A percentile compares a stretch with the other conserved stretches of the same genome.
Conservation (phyloP, 2,113 vertebrate species). For the Eublepharis macularius region DNA sequence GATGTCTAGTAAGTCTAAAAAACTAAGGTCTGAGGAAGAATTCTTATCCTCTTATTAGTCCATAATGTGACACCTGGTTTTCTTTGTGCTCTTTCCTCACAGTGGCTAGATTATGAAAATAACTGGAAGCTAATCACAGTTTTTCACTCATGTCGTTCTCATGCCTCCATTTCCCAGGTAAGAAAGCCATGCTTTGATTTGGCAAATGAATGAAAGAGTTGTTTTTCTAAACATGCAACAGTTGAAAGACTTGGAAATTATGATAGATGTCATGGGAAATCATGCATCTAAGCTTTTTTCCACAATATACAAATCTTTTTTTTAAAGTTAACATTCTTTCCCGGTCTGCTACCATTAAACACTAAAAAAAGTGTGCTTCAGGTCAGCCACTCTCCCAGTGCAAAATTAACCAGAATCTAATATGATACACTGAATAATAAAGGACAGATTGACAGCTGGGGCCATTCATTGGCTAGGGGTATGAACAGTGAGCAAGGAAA, state of each 20-base stretch:
- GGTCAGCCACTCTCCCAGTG: no score
- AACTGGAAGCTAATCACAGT: conserved; percentile 95
- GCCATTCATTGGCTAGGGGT: no score
- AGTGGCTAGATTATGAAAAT: conserved; percentile 84
- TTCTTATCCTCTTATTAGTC: not conserved
- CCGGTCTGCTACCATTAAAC: not conserved
- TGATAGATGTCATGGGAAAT: no score
- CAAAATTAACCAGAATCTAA: no score
- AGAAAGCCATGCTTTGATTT: not conserved
- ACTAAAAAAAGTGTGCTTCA: no score
- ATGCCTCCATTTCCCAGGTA: conserved; percentile 60
- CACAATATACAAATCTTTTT: not conserved
- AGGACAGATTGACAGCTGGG: no score
- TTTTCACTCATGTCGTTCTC: conserved; percentile 83
- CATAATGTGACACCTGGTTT: not conserved
- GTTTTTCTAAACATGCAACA: not conserved
- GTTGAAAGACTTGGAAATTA: not conserved
- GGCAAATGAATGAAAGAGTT: not conserved
- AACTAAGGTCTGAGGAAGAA: not conserved
- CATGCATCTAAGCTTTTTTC: not conserved
- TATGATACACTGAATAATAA: no score
- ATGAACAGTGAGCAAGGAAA: no score
- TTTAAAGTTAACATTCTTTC: not conserved
- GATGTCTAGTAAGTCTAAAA: not conserved
- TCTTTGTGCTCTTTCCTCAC: conserved; percentile 14